These are phyloP conservation scores for Mobula birostris DNA, from an alignment of 2,113 vertebrate species.

Conservation along the genomic window DNA sequence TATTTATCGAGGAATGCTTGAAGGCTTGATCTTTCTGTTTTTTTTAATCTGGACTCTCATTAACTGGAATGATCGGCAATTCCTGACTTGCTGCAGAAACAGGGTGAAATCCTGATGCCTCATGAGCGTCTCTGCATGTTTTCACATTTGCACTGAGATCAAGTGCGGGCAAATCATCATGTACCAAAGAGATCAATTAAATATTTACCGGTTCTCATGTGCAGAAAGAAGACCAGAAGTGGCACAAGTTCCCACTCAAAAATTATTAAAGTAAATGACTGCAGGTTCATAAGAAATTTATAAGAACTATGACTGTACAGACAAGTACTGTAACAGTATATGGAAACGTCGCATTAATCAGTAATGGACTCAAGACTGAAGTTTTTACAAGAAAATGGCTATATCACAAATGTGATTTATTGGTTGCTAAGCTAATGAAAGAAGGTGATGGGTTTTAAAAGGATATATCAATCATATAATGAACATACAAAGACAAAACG, in stretches of 20 bases:
- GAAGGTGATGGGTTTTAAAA: not conserved
- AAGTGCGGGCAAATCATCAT: not conserved
- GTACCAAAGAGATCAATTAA: not conserved
- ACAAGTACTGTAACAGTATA: not conserved
- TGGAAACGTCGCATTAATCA: constrained; percentile 3
- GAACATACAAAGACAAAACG: not conserved
- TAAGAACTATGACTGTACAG: not conserved
- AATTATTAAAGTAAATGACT: not conserved
- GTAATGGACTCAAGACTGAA: not conserved
- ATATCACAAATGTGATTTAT: not conserved
- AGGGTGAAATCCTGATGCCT: not conserved
- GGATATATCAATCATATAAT: not conserved
- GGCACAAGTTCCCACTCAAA: not conserved
- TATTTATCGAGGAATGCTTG: no score
- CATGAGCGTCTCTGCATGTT: not conserved
- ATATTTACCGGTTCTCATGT: not conserved
- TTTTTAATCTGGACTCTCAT: no score
- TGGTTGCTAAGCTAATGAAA: not conserved
- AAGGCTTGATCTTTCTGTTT: no score
- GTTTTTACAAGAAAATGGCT: not conserved
- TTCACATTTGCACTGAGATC: not conserved
- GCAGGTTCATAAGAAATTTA: not conserved
- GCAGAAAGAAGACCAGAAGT: not conserved
- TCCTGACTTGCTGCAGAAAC: not conserved
- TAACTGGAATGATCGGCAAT: not conserved